A percentile compares a stretch with the other conserved stretches of the same genome.
phyloP scores from a whole-genome alignment of 2,113 vertebrate species.

The Oenanthe melanoleuca region DNA sequence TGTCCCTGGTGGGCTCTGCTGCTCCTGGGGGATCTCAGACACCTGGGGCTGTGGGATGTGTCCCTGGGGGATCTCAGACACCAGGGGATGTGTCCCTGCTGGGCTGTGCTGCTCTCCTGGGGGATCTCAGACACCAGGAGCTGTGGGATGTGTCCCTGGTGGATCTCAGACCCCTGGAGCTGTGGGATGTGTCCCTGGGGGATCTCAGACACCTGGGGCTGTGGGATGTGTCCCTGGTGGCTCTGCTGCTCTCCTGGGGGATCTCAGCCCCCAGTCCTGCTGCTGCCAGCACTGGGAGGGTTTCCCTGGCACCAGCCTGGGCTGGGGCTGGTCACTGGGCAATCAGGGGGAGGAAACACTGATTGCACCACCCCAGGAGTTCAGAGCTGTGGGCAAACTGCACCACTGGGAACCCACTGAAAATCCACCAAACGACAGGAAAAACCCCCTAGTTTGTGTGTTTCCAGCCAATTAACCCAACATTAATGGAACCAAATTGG shows the following conservation, averaged over 20 bases:
- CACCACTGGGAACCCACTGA: neutral
- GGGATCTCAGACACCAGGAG: too few relatives aligned
- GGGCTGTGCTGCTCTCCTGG: too few relatives aligned
- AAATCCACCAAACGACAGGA: neutral
- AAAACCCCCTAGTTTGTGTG: fast-evolving
- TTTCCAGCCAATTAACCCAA: neutral
- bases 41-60: too few relatives aligned
- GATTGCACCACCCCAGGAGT: neutral
- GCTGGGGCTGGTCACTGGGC: neutral
- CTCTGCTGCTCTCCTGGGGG: neutral
- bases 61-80: too few relatives aligned
- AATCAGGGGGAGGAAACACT: neutral
- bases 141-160: too few relatives aligned
- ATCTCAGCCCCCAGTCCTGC: neutral
- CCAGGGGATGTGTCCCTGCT: too few relatives aligned
- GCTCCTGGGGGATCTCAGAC: too few relatives aligned
- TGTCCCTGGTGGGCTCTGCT: too few relatives aligned
- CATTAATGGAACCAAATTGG: neutral
- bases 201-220: too few relatives aligned
- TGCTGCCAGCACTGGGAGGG: neutral
- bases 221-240: too few relatives aligned
- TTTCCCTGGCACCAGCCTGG: neutral
- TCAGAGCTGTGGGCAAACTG: neutral
- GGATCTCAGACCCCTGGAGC: too few relatives aligned
- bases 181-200: too few relatives aligned